phyloP scores from a whole-genome alignment of 2,797 vertebrate species.

The Peromyscus attwateri region DNA sequence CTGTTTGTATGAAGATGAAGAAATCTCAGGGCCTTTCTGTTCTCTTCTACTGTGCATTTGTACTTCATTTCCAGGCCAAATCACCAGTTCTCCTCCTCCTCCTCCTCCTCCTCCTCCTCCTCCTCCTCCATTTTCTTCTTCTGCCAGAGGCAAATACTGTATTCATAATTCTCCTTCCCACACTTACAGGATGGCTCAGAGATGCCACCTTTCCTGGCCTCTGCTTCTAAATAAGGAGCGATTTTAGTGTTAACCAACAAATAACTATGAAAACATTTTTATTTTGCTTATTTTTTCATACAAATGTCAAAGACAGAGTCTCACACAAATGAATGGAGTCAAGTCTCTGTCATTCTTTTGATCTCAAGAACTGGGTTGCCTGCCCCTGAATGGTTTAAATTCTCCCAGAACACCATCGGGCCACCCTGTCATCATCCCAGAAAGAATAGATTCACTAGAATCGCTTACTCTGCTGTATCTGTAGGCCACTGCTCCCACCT shows the following conservation, averaged over 20 bases:
- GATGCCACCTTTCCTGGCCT: neutral
- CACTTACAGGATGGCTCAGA: neutral
- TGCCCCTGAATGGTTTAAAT: conserved; percentile 37
- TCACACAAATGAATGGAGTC: neutral
- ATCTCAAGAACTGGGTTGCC: neutral
- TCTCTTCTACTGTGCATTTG: neutral
- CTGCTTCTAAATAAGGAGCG: neutral
- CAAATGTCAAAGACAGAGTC: neutral
- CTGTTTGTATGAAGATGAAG: neutral
- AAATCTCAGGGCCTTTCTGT: neutral
- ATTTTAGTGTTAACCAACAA: neutral
- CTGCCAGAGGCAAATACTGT: neutral
- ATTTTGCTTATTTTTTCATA: conserved; percentile 8
- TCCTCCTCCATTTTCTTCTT: neutral
- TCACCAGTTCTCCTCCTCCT: neutral
- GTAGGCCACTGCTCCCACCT: neutral
- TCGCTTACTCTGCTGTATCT: neutral
- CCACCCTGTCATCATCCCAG: neutral
- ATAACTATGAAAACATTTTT: neutral
- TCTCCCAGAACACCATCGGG: neutral
- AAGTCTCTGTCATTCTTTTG: neutral
- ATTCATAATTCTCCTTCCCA: neutral
- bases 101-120: rapidly evolving
- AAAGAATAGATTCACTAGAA: neutral
- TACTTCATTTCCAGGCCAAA: neutral